These are phyloP conservation scores for Saccostrea glomerata DNA, from an alignment of 1,140 invertebrate species.

Conservation along the genomic window DNA sequence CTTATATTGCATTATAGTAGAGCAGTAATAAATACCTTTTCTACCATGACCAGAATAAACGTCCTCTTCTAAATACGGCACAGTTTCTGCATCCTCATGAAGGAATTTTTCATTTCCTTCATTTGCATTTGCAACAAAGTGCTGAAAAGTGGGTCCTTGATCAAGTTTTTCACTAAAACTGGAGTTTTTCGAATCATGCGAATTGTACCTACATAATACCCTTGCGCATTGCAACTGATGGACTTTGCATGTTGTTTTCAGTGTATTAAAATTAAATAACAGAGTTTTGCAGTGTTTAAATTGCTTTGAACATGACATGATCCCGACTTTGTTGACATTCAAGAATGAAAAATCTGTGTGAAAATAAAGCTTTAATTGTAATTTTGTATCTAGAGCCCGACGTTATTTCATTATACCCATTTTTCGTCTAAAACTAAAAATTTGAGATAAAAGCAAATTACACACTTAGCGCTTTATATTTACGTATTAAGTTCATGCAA, in stretches of 20 bases:
- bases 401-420: neutral
- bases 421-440: neutral
- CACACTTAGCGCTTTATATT: too few relatives aligned
- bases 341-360: conserved; percentile 5
- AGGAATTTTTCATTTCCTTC: neutral
- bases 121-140: conserved; percentile 56
- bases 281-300: neutral
- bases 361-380: conserved; percentile 4
- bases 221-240: neutral
- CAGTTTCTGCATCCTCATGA: neutral
- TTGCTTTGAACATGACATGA: conserved; percentile 28
- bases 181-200: neutral
- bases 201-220: neutral
- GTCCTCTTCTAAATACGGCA: conserved; percentile 54
- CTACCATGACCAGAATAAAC: conserved; percentile 49
- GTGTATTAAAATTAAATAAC: neutral
- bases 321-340: conserved; percentile 10
- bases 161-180: conserved; percentile 24
- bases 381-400: neutral
- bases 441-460: neutral
- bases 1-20: neutral
- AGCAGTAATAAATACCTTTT: conserved; percentile 49
- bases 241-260: neutral
- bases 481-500: too few relatives aligned
- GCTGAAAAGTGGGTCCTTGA: conserved; percentile 52